A percentile compares a stretch with the other conserved stretches of the same genome.
Conservation (phyloP, 2,797 vertebrate species). For the Malacoraja senta region DNA sequence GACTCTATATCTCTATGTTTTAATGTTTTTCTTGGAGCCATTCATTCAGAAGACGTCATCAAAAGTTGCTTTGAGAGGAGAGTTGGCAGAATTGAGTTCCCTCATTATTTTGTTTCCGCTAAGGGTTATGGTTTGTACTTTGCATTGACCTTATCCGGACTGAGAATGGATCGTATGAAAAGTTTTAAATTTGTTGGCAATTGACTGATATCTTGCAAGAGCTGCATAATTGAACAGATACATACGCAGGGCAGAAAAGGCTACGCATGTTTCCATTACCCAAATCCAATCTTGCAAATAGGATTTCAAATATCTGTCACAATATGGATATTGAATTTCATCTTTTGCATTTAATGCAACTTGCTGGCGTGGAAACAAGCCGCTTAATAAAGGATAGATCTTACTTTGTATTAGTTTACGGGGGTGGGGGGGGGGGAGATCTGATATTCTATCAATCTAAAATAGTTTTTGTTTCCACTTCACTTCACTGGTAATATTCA, state of each 20-base stretch:
- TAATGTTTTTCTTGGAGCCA: not conserved
- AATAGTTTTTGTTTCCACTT: not conserved
- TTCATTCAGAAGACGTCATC: not conserved
- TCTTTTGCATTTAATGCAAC: constrained; percentile 11
- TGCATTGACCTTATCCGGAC: not conserved
- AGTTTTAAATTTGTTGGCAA: not conserved
- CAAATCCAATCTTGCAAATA: constrained; percentile 13
- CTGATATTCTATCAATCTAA: not conserved
- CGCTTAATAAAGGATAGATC: constrained; percentile 7
- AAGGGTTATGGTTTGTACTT: not conserved
- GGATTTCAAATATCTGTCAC: not conserved
- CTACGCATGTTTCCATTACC: constrained; percentile 1
- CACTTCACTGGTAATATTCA: not conserved
- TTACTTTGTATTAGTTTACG: not conserved
- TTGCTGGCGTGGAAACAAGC: not conserved
- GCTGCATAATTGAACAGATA: not conserved
- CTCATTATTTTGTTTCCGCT: not conserved
- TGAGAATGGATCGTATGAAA: not conserved
- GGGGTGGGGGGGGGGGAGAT: not conserved
- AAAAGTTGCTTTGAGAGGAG: not conserved
- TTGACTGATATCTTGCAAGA: not conserved
- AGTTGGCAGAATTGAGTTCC: not conserved
- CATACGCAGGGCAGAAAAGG: not conserved
- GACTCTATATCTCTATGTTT: not conserved
- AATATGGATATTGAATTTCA: not conserved